phyloP scores from a whole-genome alignment of 92 coral and sea anemone genomes.

The Palythoa grandis region DNA sequence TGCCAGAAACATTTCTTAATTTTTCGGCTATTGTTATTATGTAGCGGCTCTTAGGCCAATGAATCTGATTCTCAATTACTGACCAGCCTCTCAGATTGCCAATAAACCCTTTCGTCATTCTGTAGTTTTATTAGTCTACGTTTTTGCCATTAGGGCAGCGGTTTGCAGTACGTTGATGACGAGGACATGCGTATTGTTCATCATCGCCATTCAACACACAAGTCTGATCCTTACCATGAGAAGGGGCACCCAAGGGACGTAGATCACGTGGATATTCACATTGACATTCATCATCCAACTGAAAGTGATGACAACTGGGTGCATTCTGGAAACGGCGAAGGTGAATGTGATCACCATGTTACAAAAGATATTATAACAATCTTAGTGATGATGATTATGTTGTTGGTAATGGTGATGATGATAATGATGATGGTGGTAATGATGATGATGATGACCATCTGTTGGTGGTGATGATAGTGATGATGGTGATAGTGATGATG shows the following conservation, averaged over 20 bases:
- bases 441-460: neutral
- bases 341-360: neutral
- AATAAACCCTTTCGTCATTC: too few relatives aligned
- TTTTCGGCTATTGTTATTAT: too few relatives aligned
- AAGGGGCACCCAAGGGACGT: neutral
- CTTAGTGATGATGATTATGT: neutral
- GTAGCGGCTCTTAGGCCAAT: too few relatives aligned
- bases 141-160: constrained; percentile 3
- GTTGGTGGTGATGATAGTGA: neutral
- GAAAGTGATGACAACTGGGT: neutral
- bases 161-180: constrained; percentile 23
- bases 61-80: too few relatives aligned
- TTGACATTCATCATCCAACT: constrained; percentile 24
- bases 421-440: neutral
- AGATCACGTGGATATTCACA: constrained; percentile 13
- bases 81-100: too few relatives aligned
- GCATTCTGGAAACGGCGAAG: constrained; percentile 3
- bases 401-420: neutral
- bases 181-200: constrained; percentile 25
- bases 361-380: neutral
- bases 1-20: too few relatives aligned
- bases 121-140: too few relatives aligned
- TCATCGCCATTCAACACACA: constrained; percentile 13
- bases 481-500: neutral
- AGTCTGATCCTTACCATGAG: neutral